Conservation (phyloP, 2,113 vertebrate species). For the Marmota flaviventris region DNA sequence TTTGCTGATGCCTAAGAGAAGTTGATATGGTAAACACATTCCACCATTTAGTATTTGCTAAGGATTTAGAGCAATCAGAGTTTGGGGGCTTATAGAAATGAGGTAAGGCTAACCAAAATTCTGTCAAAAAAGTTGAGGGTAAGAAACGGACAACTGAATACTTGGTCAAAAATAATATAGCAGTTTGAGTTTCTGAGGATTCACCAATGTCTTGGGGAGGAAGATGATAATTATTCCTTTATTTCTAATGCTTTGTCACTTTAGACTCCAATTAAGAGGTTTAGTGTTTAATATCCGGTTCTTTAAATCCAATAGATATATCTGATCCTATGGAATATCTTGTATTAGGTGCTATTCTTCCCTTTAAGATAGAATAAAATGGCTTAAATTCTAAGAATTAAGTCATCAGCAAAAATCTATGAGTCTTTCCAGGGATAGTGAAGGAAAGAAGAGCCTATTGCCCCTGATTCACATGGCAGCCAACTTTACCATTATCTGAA, state of each 20-base stretch:
- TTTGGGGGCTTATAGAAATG: background rate
- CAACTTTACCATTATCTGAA: background rate
- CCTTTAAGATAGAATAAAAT: constrained; percentile 2
- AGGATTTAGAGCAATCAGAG: background rate
- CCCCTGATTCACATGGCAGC: background rate
- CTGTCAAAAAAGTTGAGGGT: background rate
- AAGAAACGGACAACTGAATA: background rate
- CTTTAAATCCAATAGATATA: constrained; percentile 15
- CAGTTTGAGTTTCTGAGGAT: background rate
- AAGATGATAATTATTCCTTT: background rate
- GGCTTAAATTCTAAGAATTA: background rate
- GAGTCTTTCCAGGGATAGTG: background rate
- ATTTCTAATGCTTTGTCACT: constrained; percentile 32
- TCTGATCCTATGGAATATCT: background rate
- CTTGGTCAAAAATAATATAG: background rate
- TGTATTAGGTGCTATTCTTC: background rate
- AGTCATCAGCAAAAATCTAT: constrained; percentile 27
- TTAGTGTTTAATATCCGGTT: constrained; percentile 24
- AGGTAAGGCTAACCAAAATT: background rate
- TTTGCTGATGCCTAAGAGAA: background rate
- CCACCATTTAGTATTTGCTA: background rate
- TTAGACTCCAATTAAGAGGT: constrained; percentile 17
- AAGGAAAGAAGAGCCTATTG: background rate
- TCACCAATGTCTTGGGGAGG: background rate
- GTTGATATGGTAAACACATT: background rate